Evolutionary conservation across 2,888 invertebrate genomes (phyloP).

Genomic region (Scaptomyza tumidula): DNA sequence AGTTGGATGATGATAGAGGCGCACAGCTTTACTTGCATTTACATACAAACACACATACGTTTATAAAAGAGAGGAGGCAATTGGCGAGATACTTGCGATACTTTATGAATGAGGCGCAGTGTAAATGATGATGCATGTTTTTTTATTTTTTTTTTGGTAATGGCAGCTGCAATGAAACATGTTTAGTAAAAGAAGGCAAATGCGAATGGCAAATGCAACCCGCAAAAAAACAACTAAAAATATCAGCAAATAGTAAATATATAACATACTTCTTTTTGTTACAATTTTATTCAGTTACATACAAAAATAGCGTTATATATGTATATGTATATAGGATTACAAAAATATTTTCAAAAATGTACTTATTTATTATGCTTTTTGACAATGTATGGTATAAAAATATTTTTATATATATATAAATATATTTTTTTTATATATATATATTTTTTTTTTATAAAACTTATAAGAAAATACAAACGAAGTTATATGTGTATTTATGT

Average conservation of each 20-base stretch:
- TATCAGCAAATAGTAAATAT: constrained; percentile 15
- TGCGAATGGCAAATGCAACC: constrained; percentile 32
- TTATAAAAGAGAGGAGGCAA: constrained; percentile 16
- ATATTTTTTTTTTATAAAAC: constrained; percentile 26
- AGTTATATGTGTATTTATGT: constrained; percentile 6
- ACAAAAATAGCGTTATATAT: constrained; percentile 68
- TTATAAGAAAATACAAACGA: constrained; percentile 53
- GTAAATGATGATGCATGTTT: constrained; percentile 52
- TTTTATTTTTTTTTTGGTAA: background rate
- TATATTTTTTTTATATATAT: constrained; percentile 65
- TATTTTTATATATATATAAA: constrained; percentile 74
- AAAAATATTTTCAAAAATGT: constrained; percentile 57
- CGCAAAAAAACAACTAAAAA: constrained; percentile 21
- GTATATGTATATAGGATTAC: constrained; percentile 42
- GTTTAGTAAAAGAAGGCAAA: constrained; percentile 61
- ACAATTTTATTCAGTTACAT: constrained; percentile 77
- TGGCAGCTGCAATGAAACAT: constrained; percentile 69
- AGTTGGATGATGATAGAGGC: constrained; percentile 43
- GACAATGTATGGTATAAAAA: constrained; percentile 71
- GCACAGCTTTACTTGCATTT: constrained; percentile 18
- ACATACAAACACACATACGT: constrained; percentile 9
- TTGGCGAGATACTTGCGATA: constrained; percentile 52
- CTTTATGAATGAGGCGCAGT: constrained; percentile 67
- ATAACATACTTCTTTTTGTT: constrained; percentile 64
- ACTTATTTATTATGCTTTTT: constrained; percentile 54